Evolutionary conservation across 2,113 vertebrate species (phyloP).

Genomic region (Cyanoderma ruficeps): DNA sequence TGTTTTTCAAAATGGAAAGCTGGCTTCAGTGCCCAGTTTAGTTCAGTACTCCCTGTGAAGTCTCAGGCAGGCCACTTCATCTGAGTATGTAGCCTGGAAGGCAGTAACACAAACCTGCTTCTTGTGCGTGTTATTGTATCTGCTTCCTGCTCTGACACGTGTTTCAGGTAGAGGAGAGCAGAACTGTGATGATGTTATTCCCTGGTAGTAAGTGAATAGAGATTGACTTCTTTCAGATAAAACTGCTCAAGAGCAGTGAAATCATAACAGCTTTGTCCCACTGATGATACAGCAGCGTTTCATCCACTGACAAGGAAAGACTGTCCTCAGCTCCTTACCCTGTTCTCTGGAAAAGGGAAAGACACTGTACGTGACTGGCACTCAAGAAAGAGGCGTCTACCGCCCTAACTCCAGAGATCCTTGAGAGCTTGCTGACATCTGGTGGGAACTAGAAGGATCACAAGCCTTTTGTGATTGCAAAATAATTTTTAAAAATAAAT

Average conservation of each 20-base stretch:
- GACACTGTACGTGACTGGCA: rapidly evolving
- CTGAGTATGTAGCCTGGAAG: neutral
- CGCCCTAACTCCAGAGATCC: neutral
- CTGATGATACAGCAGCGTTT: neutral
- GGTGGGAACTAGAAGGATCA: conserved; percentile 22
- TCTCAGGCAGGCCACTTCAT: neutral
- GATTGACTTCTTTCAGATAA: neutral
- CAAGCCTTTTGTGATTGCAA: neutral
- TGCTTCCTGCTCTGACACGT: neutral
- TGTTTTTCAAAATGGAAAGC: neutral
- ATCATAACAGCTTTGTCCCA: neutral
- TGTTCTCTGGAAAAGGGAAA: neutral
- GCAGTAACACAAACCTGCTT: neutral
- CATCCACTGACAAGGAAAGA: neutral
- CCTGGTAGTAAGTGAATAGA: neutral
- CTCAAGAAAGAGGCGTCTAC: neutral
- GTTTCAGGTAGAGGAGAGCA: neutral
- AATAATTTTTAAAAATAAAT: neutral
- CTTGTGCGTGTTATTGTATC: neutral
- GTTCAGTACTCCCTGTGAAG: neutral
- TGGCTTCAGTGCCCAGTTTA: neutral
- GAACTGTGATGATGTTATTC: neutral
- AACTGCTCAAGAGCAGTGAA: neutral
- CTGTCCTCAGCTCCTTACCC: neutral
- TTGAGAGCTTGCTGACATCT: conserved; percentile 50